Conservation (phyloP, 2,113 vertebrate genomes). For the Menidia beryllina region DNA sequence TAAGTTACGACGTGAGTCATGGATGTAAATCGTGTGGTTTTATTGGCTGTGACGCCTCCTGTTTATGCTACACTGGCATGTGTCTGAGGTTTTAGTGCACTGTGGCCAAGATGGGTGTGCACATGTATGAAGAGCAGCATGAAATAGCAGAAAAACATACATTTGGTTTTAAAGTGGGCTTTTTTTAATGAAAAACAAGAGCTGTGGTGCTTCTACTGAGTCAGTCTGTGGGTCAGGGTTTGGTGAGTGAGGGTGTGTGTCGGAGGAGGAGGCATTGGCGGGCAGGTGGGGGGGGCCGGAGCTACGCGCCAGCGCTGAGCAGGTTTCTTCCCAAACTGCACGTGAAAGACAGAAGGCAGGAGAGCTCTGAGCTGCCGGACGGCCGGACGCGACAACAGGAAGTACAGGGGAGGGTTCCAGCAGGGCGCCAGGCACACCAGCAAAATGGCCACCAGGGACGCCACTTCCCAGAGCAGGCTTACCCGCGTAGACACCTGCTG, state of each 20-base stretch:
- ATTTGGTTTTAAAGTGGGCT: conserved; percentile 6
- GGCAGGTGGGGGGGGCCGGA: conserved; percentile 43
- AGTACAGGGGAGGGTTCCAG: conserved; percentile 79
- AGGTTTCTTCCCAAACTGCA: conserved; percentile 32
- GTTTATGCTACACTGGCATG: conserved; percentile 45
- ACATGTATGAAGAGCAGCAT: conserved; percentile 3
- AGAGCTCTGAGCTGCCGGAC: conserved; percentile 70
- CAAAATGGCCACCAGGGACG: conserved; percentile 68
- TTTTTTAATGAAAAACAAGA: conserved; percentile 10
- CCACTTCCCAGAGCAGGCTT: conserved; percentile 73
- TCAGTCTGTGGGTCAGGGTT: conserved; percentile 29
- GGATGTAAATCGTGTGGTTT: conserved; percentile 42
- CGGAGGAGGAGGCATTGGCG: conserved; percentile 48
- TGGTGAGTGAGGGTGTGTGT: conserved; percentile 31
- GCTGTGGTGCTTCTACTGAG: conserved; percentile 41
- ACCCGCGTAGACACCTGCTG: conserved; percentile 3
- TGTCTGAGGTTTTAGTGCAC: conserved; percentile 17
- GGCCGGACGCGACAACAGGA: conserved; percentile 74
- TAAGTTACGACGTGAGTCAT: conserved; percentile 39
- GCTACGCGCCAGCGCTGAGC: conserved; percentile 55
- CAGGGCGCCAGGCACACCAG: conserved; percentile 75
- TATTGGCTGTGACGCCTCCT: conserved; percentile 47
- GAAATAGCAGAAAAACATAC: conserved; percentile 13
- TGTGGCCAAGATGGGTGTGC: conserved; percentile 41
- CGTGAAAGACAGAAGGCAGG: conserved; percentile 57